Evolutionary conservation across 2,113 vertebrate species (phyloP), one percentile per base, ranked within the genome.

Genomic region (Archilochus colubris): DNA sequence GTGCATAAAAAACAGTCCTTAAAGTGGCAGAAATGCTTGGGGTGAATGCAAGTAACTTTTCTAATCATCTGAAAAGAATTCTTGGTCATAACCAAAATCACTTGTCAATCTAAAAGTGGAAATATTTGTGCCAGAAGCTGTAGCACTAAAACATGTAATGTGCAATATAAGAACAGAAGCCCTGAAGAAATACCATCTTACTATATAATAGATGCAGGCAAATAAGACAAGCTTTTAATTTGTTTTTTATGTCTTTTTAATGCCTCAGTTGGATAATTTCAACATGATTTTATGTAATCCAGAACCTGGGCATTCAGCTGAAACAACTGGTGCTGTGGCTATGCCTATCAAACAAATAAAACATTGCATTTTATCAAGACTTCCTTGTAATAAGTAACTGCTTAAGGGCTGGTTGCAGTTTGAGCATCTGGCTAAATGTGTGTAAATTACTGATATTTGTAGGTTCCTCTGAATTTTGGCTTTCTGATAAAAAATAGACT

Each of bases 191-290:
- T 89, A 59, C 2, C 78, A 38, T 84, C 24, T 40, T 68, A 46
- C 22, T 87, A 33, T n/a, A 21, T 75, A 89, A 75, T 25, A 84
- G 33, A 40, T 76, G 17, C 66, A 87, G 58, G 36, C 40, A 3
- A 84, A 24, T 23, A 87, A 89, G 58, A 62, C 54, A 85, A 62
- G 78, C 83, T 93, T 93, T 76, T 58, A 79, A 28, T 74, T 82
- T 79, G 62, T 82, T 87, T 57, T 30, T 20, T 66, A 27, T 85
- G 72, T 38, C 57, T 75, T 95, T 82, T 87, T 89, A 89, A 51
- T 7, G 10, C 69, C 50, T 3, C 7, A 87, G 22, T 33, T 79
- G 90, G 81, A 55, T 80, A 82, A 62, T 85, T 78, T 82, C 12
- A 85, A 62, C n/a, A 18, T 86, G 33, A 82, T 68, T 89, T 82